Base-by-base conservation (phyloP, 1,140 invertebrate species). In the Rhagoletis pomonella region DNA sequence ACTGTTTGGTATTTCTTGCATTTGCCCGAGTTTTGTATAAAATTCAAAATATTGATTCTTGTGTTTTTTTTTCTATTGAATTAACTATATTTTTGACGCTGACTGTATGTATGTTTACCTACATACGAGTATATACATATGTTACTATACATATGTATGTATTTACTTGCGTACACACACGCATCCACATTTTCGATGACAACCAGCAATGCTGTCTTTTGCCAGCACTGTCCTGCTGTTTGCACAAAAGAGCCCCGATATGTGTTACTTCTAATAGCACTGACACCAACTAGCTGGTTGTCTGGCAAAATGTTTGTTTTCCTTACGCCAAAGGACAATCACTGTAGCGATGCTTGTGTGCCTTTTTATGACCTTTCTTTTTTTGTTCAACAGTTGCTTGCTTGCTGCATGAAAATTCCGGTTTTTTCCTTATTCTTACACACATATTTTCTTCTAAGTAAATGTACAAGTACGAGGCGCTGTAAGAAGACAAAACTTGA, bases 321-420 rank as follows among this genome's bases (percentile, higher is more conserved):
- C n/a, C 29, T 4, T 12, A 77, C 6, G 47, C 9, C 73, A 77
- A 77, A 77, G n/a, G 73, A 77, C 73, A 77, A 77, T 77, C 73
- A 77, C 4, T 50, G 47, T 50, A 55, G 14, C 14, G 73, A 50
- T 50, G 44, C 73, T 77, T 0, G 29, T 29, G 29, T 14, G 47
- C n/a, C 44, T 77, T 50, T 55, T 39, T 77, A 14, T 81, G 47
- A 55, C 44, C 73, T 81, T 81, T 81, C 73, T 81, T 81, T 29
- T 29, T 29, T 81, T 81, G 50, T 81, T 81, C 73, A n/a, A 1
- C 47, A 58, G 50, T 81, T 55, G 73, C 47, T 81, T 58, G 47
- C 73, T 81, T 47, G 19, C 47, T 81, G 44, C n/a, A 17, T 81
- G 73, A 42, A 81, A 81, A 58, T 58, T 55, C 6, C 55, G 50